Conservation (phyloP, 2,888 invertebrate species). For the Bombyx huttoni region DNA sequence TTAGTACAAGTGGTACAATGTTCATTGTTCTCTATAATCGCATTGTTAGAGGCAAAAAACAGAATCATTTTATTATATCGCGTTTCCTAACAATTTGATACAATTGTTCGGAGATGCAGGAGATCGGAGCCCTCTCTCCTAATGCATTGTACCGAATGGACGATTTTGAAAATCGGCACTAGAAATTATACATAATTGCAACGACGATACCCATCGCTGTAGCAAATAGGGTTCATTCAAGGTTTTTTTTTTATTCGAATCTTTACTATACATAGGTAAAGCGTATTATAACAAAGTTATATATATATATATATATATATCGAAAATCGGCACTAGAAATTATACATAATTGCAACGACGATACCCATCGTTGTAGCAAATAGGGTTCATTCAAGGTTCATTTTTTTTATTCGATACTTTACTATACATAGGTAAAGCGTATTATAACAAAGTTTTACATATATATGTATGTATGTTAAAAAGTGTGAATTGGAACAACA, state of each 20-base stretch:
- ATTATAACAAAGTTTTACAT: too few species aligned
- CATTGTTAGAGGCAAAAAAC: conserved; percentile 40
- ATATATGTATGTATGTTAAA: too few species aligned
- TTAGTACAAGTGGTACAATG: conserved; percentile 25
- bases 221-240: not conserved
- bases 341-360: not conserved
- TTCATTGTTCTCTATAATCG: conserved; percentile 42
- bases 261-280: too few species aligned
- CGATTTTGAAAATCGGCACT: conserved; percentile 7
- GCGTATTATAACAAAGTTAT: too few species aligned
- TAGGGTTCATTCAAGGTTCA: not conserved
- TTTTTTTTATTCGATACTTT: not conserved
- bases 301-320: not conserved
- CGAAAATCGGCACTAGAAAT: conserved; percentile 3
- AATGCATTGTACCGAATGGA: conserved; percentile 12
- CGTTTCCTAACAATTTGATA: conserved; percentile 27
- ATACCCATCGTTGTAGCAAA: not conserved
- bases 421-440: too few species aligned
- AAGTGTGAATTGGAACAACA: too few species aligned
- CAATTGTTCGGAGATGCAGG: conserved; percentile 18
- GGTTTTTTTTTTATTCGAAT: not conserved
- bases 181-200: not conserved
- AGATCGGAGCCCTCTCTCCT: conserved; percentile 18
- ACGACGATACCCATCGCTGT: not conserved
- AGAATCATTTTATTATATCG: conserved; percentile 24